Evolutionary conservation across 2,888 invertebrate species (phyloP).

Genomic region (Metacarcinus magister): DNA sequence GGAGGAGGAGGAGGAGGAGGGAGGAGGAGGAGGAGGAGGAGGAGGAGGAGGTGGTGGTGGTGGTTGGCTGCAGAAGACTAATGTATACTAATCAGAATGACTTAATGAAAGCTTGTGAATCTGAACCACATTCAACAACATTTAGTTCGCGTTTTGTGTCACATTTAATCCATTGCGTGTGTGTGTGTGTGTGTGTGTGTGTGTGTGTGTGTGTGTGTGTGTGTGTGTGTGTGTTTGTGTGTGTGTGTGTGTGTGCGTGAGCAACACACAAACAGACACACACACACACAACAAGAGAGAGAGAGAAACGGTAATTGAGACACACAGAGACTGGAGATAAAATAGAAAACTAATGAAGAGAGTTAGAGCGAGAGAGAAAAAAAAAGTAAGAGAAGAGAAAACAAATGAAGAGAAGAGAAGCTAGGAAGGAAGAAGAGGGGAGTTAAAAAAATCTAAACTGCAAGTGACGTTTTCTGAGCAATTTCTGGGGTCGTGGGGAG

Average conservation of each 20-base stretch:
- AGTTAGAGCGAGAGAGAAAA: background rate
- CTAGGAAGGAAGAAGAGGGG: background rate
- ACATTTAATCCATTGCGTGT: background rate
- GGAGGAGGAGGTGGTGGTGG: too few relatives aligned
- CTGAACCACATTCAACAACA: background rate
- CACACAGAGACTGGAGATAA: background rate
- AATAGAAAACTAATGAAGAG: background rate
- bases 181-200: conserved; percentile 47
- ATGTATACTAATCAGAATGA: too few relatives aligned
- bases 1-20: too few relatives aligned
- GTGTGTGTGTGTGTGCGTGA: background rate
- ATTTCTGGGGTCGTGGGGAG: background rate
- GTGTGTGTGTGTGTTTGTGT: background rate
- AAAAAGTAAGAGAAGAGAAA: background rate
- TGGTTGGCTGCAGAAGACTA: too few relatives aligned
- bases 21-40: too few relatives aligned
- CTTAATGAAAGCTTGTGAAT: too few relatives aligned
- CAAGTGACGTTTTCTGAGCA: background rate
- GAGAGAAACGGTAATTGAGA: background rate
- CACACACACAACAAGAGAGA: conserved; percentile 35
- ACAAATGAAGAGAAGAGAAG: background rate
- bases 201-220: conserved; percentile 38
- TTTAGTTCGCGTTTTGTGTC: background rate
- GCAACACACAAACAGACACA: background rate
- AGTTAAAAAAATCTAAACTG: background rate